Percentiles rank a stretch among this genome's conserved stretches.
These are phyloP conservation scores for Serripes groenlandicus DNA, from an alignment of 2,888 invertebrate species.

Conservation along the genomic window DNA sequence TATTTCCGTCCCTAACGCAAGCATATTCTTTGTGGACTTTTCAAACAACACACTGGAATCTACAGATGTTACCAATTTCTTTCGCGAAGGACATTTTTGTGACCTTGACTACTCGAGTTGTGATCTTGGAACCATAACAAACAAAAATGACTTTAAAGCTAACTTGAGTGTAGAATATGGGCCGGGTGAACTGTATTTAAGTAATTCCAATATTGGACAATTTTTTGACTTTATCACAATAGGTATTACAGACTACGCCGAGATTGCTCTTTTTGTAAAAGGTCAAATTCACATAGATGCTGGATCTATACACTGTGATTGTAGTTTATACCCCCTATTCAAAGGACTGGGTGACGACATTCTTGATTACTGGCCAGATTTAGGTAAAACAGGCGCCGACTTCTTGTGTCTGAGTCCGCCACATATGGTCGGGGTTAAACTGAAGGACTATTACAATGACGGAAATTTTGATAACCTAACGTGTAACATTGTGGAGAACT, in stretches of 20 bases:
- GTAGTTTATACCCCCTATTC: not conserved
- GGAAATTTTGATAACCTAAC: conserved; percentile 30
- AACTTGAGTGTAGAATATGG: conserved; percentile 5
- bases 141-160: not conserved
- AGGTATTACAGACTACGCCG: conserved; percentile 21
- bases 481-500: conserved; percentile 36
- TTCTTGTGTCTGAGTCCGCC: not conserved
- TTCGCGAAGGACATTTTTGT: conserved; percentile 40
- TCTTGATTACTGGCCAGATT: conserved; percentile 3
- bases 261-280: conserved; percentile 7
- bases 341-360: not conserved
- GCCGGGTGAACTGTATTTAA: conserved; percentile 28
- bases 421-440: not conserved
- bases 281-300: conserved; percentile 10
- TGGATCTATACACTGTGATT: conserved; percentile 12
- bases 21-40: conserved; percentile 28
- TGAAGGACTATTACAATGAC: not conserved
- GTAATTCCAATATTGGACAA: conserved; percentile 7
- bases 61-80: conserved; percentile 39
- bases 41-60: conserved; percentile 33
- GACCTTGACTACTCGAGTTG: conserved; percentile 27
- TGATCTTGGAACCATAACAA: conserved; percentile 11
- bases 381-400: not conserved
- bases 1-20: no score
- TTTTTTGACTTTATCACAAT: conserved; percentile 28